A percentile compares a stretch with the other conserved stretches of the same genome.
Evolutionary conservation across 2,797 vertebrate genomes (phyloP).

Genomic region (Jordanella pulchra): DNA sequence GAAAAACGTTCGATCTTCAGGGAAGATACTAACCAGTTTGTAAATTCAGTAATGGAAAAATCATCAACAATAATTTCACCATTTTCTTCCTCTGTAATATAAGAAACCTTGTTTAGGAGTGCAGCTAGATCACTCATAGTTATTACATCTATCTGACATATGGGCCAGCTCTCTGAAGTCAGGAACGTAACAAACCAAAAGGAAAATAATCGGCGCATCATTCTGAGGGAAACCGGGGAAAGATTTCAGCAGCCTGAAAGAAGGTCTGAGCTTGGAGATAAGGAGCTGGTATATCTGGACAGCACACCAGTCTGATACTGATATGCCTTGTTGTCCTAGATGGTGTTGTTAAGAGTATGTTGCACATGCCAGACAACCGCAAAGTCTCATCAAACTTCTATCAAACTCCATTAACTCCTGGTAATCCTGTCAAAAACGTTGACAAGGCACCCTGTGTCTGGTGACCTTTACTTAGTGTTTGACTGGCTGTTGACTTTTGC

Average conservation of each 20-base stretch:
- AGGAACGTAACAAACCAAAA: background rate
- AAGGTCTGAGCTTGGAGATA: background rate
- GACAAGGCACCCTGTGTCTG: background rate
- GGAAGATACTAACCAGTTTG: constrained; percentile 4
- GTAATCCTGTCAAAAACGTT: background rate
- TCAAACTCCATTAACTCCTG: constrained; percentile 1
- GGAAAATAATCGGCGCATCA: background rate
- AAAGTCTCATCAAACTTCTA: constrained; percentile 1
- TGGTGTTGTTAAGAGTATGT: background rate
- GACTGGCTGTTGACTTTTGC: constrained; percentile 7
- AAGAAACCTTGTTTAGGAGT: background rate
- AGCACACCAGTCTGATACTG: background rate
- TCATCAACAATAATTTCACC: background rate
- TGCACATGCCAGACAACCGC: background rate
- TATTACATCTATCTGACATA: background rate
- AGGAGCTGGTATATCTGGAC: background rate
- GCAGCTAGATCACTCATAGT: background rate
- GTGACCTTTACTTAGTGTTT: constrained; percentile 7
- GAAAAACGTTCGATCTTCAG: background rate
- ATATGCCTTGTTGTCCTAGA: background rate
- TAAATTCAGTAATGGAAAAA: constrained; percentile 2
- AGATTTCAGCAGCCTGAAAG: background rate
- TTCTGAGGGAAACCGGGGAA: background rate
- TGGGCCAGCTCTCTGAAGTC: background rate
- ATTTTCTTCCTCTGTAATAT: background rate